phyloP scores from a whole-genome alignment of 2,797 vertebrate genomes.

The Falco berigora region DNA sequence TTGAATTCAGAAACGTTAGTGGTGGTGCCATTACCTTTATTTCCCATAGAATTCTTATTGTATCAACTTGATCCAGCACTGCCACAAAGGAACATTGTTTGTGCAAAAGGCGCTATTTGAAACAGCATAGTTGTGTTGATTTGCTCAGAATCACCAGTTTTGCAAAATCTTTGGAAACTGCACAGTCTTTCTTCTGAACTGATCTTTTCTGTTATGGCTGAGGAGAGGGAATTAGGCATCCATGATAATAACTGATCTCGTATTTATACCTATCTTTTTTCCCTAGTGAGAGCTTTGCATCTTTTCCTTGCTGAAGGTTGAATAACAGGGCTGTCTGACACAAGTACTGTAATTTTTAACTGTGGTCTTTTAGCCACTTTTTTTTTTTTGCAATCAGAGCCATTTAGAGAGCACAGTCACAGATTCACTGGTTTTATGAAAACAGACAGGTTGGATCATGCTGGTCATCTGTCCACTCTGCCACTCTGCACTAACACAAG shows the following conservation, averaged over 20 bases:
- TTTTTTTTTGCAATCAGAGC: neutral
- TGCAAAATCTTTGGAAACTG: neutral
- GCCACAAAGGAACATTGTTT: neutral
- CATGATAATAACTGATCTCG: neutral
- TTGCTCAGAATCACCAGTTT: neutral
- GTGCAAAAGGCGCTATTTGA: neutral
- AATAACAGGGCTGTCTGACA: neutral
- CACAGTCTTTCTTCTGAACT: neutral
- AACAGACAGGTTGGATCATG: neutral
- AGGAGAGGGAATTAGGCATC: neutral
- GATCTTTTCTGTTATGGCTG: neutral
- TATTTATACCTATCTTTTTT: neutral
- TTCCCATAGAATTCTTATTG: neutral
- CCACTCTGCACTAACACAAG: neutral
- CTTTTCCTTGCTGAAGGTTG: neutral
- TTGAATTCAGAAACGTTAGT: neutral
- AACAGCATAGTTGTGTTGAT: neutral
- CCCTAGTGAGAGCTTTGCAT: neutral
- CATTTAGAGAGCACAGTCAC: neutral
- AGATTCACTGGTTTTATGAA: neutral
- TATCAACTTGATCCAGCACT: neutral
- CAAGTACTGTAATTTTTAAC: neutral
- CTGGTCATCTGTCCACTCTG: neutral
- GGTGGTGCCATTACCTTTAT: neutral
- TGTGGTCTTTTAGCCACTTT: neutral